Conservation (phyloP, 1,140 invertebrate species). For the Drosophila tani region DNA sequence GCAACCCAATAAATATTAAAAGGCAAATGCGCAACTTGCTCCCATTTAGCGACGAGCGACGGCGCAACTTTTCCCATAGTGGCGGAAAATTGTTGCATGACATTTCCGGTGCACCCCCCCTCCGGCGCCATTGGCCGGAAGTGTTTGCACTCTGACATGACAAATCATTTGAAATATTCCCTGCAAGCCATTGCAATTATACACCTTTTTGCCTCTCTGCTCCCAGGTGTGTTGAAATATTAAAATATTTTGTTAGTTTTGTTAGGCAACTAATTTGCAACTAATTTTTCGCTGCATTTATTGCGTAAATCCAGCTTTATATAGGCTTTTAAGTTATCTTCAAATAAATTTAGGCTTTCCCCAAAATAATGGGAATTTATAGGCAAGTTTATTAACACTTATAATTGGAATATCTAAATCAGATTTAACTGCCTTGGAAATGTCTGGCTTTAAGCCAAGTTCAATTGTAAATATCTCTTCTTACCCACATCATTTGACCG, state of each 20-base stretch:
- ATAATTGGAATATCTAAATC: not conserved
- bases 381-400: not conserved
- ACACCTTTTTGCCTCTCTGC: slow-evolving; percentile 5
- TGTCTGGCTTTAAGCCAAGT: not conserved
- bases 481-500: not conserved
- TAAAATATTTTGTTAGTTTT: slow-evolving; percentile 56
- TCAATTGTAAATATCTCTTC: not conserved
- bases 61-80: slow-evolving; percentile 44
- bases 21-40: slow-evolving; percentile 59
- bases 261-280: slow-evolving; percentile 11
- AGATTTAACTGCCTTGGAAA: not conserved
- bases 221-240: slow-evolving; percentile 53
- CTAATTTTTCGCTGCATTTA: slow-evolving; percentile 50
- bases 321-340: not conserved
- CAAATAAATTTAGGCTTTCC: no score
- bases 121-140: slow-evolving; percentile 41
- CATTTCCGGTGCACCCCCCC: slow-evolving; percentile 17
- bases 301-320: not conserved
- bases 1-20: slow-evolving; percentile 82
- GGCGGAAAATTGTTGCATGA: slow-evolving; percentile 47
- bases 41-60: slow-evolving; percentile 27
- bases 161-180: slow-evolving; percentile 74
- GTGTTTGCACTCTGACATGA: slow-evolving; percentile 71
- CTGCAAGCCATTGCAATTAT: slow-evolving; percentile 41
- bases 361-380: not conserved